Evolutionary conservation across 2,797 vertebrate species (phyloP), one percentile per base, ranked within the genome.

Genomic region (Eupleurogrammus muticus): DNA sequence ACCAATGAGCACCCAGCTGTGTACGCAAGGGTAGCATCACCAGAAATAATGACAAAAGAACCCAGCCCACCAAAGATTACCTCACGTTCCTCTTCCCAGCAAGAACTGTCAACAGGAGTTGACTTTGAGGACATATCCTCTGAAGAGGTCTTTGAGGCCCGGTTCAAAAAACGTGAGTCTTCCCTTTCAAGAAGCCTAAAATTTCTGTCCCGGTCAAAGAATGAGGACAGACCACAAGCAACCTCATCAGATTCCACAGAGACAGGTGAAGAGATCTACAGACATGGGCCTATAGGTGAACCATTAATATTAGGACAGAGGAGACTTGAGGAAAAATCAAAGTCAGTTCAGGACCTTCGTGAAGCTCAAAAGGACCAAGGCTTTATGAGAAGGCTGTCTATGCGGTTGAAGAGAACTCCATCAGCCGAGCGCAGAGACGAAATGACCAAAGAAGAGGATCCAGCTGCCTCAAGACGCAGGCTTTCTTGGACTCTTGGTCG

Each of bases 151-250:
- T 99, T 99, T 8, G 96, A 99, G 75, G 93, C 97, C 11, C 96
- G 96, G 69, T 99, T 99, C 86, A 99, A 99, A 88, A 95, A 96
- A 66, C 95, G 96, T 0, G 96, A 98, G 73, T 98, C 97, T 0
- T 97, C 97, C 0, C 93, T 99, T 36, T 93, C 95, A 3, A 94
- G 96, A 52, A 95, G 97, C 9, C 89, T 99, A 9, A 97, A 96
- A 75, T 94, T 96, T 48, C 92, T 99, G 55, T 95, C 96, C 14
- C 91, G 96, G 68, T 95, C 97, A 38, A 96, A 95, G 75, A 96
- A 95, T 0, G 98, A 97, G 64, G 97, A 97, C 59, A 96, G 96
- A 79, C 63, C 89, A 12, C 82, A 75, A 10, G 32, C 55, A 8
- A 23, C 16, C 17, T 46, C 68, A 36, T 42, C 61, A 34, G 87